Evolutionary conservation across 2,888 invertebrate species (phyloP), one percentile per base, ranked within the genome.

Genomic region (Crossocerus cetratus): DNA sequence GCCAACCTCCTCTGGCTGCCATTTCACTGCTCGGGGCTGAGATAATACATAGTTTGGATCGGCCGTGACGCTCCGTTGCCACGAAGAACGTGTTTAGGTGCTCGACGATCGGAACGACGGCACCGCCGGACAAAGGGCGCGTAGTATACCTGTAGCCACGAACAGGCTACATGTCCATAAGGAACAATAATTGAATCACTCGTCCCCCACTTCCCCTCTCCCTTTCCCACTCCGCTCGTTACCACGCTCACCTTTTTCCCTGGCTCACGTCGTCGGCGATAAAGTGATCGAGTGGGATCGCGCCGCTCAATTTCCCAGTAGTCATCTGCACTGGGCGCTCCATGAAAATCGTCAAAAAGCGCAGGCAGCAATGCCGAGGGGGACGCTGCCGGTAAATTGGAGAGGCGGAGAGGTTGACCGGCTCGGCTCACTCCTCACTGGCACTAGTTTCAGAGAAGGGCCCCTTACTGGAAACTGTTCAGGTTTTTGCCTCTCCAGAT

Each of bases 11-110:
- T n/a, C n/a, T n/a, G 49, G 62, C 74, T 70, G 63, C 58, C 72
- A 74, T 72, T 72, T 72, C 71, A 43, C 69, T 67, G 83, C 80
- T 73, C 42, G 69, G 42, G 69, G 77, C 71, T 75, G 60, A 74
- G 83, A 78, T 83, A 81, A 82, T 82, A 76, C 74, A 77, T 82
- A 78, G 73, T 78, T 77, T 65, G 72, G 74, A 73, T 75, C 72
- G 78, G 59, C 61, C 68, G n/a, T 49, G n/a, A 72, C 73, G 72
- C 73, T 76, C 73, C 80, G 76, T 75, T 77, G 74, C 62, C 79
- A 78, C 74, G 78, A 78, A 74, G 76, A 83, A 84, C 73, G 78
- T 77, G 84, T 80, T 82, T 82, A 83, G 84, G 70, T 82, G 80
- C 76, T 83, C 83, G 72, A 60, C 76, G 83, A 83, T 81, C 66